These are phyloP conservation scores for Cryptoblepharus egeriae DNA, from an alignment of 2,797 vertebrate species.

Conservation along the genomic window DNA sequence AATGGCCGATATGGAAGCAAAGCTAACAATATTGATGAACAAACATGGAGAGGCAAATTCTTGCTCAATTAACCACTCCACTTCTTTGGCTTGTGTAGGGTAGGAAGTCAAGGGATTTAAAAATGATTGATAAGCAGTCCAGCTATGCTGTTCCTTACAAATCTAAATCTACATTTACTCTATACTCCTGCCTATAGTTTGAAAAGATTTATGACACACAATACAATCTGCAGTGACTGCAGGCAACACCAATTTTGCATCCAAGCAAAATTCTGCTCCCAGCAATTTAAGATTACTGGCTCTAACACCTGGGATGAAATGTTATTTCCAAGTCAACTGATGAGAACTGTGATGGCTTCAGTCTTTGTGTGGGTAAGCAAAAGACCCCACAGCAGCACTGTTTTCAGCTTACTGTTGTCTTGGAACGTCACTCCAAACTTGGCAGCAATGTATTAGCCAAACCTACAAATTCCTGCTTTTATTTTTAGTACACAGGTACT, in stretches of 20 bases:
- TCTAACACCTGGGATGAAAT: not conserved
- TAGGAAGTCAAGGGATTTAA: slow-evolving; percentile 47
- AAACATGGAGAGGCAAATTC: no score
- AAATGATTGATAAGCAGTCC: slow-evolving; percentile 46
- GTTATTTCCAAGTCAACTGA: not conserved
- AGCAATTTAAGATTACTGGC: rapidly evolving
- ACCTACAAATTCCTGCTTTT: not conserved
- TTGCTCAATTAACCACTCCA: not conserved
- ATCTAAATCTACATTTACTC: slow-evolving; percentile 36
- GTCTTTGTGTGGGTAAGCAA: not conserved
- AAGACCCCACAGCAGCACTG: rapidly evolving
- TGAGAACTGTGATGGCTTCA: not conserved
- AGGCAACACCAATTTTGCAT: not conserved
- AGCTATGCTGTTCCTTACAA: slow-evolving; percentile 31
- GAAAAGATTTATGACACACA: not conserved
- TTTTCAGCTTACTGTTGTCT: not conserved
- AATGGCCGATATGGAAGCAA: slow-evolving; percentile 8
- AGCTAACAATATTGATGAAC: no score
- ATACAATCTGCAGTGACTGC: slow-evolving; percentile 22
- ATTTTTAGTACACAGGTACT: no score
- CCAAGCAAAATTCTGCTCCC: not conserved
- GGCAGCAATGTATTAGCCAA: not conserved
- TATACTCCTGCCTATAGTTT: slow-evolving; percentile 3
- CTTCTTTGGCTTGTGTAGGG: slow-evolving; percentile 29
- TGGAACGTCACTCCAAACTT: not conserved